Base-by-base conservation (phyloP, 2,113 vertebrate genomes). In the Peromyscus leucopus region DNA sequence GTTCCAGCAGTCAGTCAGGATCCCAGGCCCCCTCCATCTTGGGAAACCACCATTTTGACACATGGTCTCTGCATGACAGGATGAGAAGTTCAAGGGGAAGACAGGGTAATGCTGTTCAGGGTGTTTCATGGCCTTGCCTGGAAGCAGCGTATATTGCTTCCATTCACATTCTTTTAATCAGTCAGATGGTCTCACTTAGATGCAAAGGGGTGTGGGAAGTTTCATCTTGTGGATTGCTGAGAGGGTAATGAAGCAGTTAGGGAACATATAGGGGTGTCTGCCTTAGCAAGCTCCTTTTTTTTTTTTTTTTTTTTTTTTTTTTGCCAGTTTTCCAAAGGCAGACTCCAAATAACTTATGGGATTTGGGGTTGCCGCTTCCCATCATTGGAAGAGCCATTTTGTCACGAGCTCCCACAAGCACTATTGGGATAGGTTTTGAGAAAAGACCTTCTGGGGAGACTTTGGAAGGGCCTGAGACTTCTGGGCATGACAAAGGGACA, bases 131-230 rank as follows among this genome's bases (percentile, higher is more conserved):
- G 19, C 36, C 57, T 94, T n/a, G 16, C 36, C n/a, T 92, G 61
- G 61, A 94, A 87, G n/a, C 51, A 46, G 55, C 12, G 2, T 42
- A 0, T 87, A 33, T 79, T 87, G 84, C 39, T 76, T 94, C n/a
- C 57, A 61, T 79, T 59, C 24, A 33, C 36, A 59, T 88, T 94
- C n/a, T 85, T 96, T 93, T 80, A n/a, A 80, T 92, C 67, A 63
- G 89, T 78, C 82, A 61, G 21, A 0, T 61, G 82, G 94, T 89
- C 82, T 36, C 67, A 95, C 82, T 83, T 86, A 63, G 42, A 69
- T 42, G 24, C 55, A 96, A 67, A 67, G 67, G 46, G 15, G 21
- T 55, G 2, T 72, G 6, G 65, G 82, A 63, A 87, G 57, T 83
- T 46, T 61, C 75, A 57, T 63, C 24, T 85, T 48, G 5, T 48